Base-by-base conservation (phyloP, 2,113 vertebrate species). In the Leiothrix lutea region DNA sequence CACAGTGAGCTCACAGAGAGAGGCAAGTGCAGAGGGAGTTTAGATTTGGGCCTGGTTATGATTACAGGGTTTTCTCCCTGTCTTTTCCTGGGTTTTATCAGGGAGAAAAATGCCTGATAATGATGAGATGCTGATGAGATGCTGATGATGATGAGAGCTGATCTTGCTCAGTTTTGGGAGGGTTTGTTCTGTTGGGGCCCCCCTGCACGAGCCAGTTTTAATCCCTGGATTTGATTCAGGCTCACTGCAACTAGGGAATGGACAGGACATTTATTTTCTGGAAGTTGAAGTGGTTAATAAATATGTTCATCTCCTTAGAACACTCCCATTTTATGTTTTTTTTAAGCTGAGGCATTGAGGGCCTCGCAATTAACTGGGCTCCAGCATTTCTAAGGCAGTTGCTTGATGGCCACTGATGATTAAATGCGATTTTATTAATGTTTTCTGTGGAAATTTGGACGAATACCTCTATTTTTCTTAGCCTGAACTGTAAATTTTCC, bases 81-180 rank as follows among this genome's bases (percentile, higher is more conserved):
- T 19, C 45, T 64, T 31, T 10, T 24, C 0, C 35, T n/a, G 14
- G 17, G 17, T 31, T 79, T 67, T 35, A 28, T 5, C 7, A 20
- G 33, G n/a, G 31, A n/a, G 10, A 26, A 83, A 83, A 18, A 12
- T 50, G 7, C 6, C 33, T 40, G 19, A 6, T 58, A 44, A 29
- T 0, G 1, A 16, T 16, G n/a, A 26, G 31, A 81, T 38, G 36
- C 36, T 0, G 1, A 16, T 16, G n/a, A 26, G 1, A 16, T 16
- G n/a, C 23, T 40, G 24, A 5, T 58, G 40, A 31, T 0, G 1
- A 16, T 17, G n/a, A 24, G 31, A 84, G 14, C 50, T 36, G n/a
- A 45, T 61, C 28, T 51, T 33, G 12, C 28, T 38, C 17, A 6
- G 1, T 67, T 26, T 69, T 70, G 36, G 35, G 73, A 36, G 22